Evolutionary conservation across 2,113 vertebrate species (phyloP).

Genomic region (Alligator sinensis): DNA sequence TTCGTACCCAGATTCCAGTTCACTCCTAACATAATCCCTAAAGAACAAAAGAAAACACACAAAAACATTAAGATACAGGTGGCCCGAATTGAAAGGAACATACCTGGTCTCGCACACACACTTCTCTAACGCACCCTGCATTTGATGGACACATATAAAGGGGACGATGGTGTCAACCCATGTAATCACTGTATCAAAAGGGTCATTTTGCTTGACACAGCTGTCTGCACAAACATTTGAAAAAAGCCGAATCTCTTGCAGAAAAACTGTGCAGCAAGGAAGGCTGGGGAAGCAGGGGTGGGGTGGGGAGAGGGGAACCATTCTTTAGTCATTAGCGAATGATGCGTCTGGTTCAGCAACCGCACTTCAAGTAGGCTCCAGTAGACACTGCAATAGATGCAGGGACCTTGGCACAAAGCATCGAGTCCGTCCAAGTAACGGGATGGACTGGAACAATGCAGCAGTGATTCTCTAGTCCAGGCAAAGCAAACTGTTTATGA

Average conservation of each 20-base stretch:
- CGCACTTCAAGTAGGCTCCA: neutral
- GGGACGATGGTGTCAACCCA: no score
- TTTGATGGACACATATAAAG: neutral
- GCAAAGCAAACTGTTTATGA: neutral
- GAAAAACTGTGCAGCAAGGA: neutral
- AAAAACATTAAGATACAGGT: neutral
- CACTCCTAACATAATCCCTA: conserved; percentile 97
- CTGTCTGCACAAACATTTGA: neutral
- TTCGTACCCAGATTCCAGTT: conserved; percentile 94
- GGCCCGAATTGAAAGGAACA: neutral
- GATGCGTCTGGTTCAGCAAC: neutral
- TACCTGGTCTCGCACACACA: neutral
- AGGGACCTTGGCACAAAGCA: neutral
- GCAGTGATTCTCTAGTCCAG: neutral
- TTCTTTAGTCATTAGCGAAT: neutral
- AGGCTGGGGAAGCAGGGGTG: neutral
- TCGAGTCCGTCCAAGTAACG: neutral
- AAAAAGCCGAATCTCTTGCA: neutral
- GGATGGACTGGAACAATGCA: neutral
- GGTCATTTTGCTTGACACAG: conserved; percentile 23
- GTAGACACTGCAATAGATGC: neutral
- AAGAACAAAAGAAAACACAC: conserved; percentile 45
- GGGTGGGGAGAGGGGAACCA: neutral
- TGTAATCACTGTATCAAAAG: neutral
- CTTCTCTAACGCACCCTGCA: neutral